These are phyloP conservation scores for Polyergus mexicanus DNA, from an alignment of 1,140 invertebrate species.

Conservation along the genomic window DNA sequence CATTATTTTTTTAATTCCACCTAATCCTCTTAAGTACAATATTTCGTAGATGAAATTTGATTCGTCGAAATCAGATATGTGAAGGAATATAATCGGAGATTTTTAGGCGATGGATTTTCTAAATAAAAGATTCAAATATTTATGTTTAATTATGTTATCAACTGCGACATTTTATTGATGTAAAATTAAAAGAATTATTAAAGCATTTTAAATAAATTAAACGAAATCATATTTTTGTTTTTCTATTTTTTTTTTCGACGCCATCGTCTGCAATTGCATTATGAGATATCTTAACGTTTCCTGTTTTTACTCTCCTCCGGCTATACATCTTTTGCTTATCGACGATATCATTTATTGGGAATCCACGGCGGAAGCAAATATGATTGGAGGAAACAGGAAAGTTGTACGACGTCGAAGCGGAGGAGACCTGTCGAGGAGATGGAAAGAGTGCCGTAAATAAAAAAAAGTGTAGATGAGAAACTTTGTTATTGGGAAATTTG, in stretches of 20 bases:
- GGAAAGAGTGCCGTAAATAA: neutral
- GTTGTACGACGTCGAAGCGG: conserved; percentile 52
- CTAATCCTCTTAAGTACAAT: conserved; percentile 1
- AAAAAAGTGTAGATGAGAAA: conserved; percentile 60
- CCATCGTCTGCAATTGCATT: neutral
- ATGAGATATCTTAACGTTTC: neutral
- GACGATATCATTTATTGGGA: conserved; percentile 55
- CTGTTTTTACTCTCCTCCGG: neutral
- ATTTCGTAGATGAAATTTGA: neutral
- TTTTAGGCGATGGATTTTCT: neutral
- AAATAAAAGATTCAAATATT: neutral
- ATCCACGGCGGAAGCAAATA: conserved; percentile 66
- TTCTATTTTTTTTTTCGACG: neutral
- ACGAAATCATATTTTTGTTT: neutral
- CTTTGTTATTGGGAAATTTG: conserved; percentile 77
- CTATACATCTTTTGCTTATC: conserved; percentile 48
- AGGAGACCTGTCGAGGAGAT: neutral
- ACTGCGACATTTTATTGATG: neutral
- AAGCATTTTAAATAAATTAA: conserved; percentile 9
- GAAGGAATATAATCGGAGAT: neutral
- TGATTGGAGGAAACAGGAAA: conserved; percentile 71
- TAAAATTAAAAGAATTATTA: neutral
- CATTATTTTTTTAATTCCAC: conserved; percentile 31
- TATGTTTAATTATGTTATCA: neutral
- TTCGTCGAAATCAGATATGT: neutral